Base-by-base conservation (phyloP, 2,797 vertebrate genomes). In the Chelon labrosus region DNA sequence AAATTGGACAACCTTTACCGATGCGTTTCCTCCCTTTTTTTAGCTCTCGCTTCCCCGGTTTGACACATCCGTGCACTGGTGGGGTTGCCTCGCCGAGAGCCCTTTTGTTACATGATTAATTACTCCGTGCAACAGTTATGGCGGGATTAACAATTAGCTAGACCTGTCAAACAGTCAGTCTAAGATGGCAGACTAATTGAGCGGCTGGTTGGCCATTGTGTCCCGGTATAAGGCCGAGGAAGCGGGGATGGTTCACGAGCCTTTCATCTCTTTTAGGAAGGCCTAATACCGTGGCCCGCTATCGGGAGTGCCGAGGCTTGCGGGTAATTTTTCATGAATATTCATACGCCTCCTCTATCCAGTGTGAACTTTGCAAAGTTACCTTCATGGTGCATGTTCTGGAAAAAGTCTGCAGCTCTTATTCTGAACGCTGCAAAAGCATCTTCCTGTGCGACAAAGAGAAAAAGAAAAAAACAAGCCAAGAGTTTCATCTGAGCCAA, bases 51-150 rank as follows among this genome's bases (percentile, higher is more conserved):
- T 52, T 69, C 27, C 61, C 7, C 39, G 58, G 78, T 76, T 83
- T 77, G 86, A 91, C 90, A 86, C 90, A 95, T 94, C 93, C 89
- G 7, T 35, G 84, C 92, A 91, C 93, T 91, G 91, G 94, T 94
- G 93, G 77, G 94, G 93, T 94, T 90, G 94, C 92, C 91, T 90
- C 91, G 84, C 94, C 91, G 91, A 82, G 90, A 94, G 80, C 80
- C 85, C 95, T 94, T 96, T 96, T 96, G 95, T 96, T 96, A 93
- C 95, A 95, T 97, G 97, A 98, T 98, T 97, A 97, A 98, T 97
- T 97, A 96, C 95, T 94, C 93, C 87, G 94, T 96, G 96, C 93
- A 96, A 95, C 96, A 96, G 95, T 97, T 96, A 96, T 95, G 93
- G 91, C 93, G 89, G 95, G 94, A 96, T 97, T 96, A 97, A 96